Conservation (phyloP, 2,113 vertebrate species). For the Dissostichus mawsoni region DNA sequence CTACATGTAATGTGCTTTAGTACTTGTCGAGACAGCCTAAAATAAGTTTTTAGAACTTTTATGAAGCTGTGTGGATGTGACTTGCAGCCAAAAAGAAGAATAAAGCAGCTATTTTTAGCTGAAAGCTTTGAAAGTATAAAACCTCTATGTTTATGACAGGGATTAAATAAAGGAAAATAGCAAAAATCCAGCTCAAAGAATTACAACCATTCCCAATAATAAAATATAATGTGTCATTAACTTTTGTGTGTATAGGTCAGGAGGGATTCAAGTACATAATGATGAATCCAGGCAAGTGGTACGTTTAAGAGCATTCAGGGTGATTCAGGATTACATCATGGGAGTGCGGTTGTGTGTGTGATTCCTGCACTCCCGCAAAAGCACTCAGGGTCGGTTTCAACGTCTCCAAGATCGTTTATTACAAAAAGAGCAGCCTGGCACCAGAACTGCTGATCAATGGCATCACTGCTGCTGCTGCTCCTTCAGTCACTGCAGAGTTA, state of each 20-base stretch:
- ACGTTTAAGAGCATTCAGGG: slow-evolving; percentile 28
- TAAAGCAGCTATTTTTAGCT: background rate
- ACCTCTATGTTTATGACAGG: background rate
- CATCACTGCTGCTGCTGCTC: slow-evolving; percentile 36
- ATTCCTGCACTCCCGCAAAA: slow-evolving; percentile 45
- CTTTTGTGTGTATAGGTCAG: background rate
- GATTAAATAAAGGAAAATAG: background rate
- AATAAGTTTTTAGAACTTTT: background rate
- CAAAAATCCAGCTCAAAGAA: slow-evolving; percentile 2
- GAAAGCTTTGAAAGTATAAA: background rate
- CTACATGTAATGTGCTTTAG: background rate
- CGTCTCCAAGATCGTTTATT: slow-evolving; percentile 64
- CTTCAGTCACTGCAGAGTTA: slow-evolving; percentile 71
- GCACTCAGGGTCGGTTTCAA: slow-evolving; percentile 56
- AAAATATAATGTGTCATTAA: slow-evolving; percentile 35
- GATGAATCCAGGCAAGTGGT: slow-evolving; percentile 43
- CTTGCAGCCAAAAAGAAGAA: background rate
- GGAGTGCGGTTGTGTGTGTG: slow-evolving; percentile 25
- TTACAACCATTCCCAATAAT: background rate
- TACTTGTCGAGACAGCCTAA: background rate
- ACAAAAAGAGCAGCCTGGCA: slow-evolving; percentile 69
- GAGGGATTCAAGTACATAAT: slow-evolving; percentile 29
- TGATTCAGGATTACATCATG: slow-evolving; percentile 61
- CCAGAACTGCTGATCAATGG: slow-evolving; percentile 75
- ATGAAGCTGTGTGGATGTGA: background rate